phyloP scores from a whole-genome alignment of 2,888 invertebrate species.

The Idaea dimidiata region DNA sequence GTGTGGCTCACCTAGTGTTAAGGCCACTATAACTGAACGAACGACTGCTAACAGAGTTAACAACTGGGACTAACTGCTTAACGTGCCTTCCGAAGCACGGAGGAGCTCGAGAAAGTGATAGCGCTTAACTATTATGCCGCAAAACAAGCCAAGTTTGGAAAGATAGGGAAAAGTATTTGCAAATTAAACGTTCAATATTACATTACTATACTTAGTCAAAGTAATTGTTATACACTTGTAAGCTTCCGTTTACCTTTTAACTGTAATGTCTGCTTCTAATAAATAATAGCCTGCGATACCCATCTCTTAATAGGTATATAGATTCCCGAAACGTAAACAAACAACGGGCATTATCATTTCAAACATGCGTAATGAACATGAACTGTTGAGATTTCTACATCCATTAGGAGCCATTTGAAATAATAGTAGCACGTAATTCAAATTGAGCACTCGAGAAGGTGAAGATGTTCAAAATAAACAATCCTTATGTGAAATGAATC shows the following conservation, averaged over 20 bases:
- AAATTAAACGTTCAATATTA: too few relatives aligned
- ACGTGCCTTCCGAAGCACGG: too few relatives aligned
- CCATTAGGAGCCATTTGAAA: not conserved
- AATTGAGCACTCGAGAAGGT: conserved; percentile 11
- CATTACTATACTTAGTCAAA: not conserved
- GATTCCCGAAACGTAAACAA: not conserved
- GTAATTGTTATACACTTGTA: not conserved
- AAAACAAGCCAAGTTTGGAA: too few relatives aligned
- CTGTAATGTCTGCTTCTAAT: not conserved
- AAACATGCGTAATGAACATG: conserved; percentile 4
- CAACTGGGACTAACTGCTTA: too few relatives aligned
- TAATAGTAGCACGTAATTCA: not conserved
- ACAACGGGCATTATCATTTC: not conserved
- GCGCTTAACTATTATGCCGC: too few relatives aligned
- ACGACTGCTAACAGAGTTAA: too few relatives aligned
- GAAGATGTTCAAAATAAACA: conserved; percentile 38
- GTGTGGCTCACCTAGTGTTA: too few relatives aligned
- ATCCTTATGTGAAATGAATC: conserved; percentile 45
- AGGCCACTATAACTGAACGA: too few relatives aligned
- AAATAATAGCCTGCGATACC: not conserved
- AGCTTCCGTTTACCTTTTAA: not conserved
- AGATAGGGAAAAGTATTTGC: too few relatives aligned
- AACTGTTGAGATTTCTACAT: conserved; percentile 12
- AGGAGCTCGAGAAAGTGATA: too few relatives aligned
- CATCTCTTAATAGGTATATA: not conserved